phyloP scores from a whole-genome alignment of 2,797 vertebrate genomes.

The Aldrovandia affinis region DNA sequence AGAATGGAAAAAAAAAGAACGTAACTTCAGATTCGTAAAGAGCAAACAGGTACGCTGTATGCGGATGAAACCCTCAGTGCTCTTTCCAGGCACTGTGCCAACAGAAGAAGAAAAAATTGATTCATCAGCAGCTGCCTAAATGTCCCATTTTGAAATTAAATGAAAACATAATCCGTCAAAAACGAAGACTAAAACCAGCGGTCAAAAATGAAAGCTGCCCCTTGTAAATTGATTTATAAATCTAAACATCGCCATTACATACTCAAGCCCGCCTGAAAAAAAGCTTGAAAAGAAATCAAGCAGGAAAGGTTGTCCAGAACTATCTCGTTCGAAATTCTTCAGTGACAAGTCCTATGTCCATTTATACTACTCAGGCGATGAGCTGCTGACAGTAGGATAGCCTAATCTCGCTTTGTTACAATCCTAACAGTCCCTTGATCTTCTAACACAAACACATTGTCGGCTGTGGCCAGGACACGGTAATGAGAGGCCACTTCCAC shows the following conservation, averaged over 20 bases:
- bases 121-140: not conserved
- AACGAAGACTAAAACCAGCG: not conserved
- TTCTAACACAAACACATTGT: not conserved
- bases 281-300: not conserved
- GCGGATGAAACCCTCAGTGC: conserved; percentile 29
- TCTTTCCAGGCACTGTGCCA: conserved; percentile 30
- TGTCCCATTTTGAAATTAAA: not conserved
- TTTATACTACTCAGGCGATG: not conserved
- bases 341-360: not conserved
- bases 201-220: not conserved
- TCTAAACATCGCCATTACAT: conserved; percentile 2
- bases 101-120: not conserved
- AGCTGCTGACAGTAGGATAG: not conserved
- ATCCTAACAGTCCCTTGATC: not conserved
- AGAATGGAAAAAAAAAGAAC: not conserved
- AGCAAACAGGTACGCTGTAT: conserved; percentile 29
- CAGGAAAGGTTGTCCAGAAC: not conserved
- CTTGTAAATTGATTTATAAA: not conserved
- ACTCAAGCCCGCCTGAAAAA: not conserved
- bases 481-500: not conserved
- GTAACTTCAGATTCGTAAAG: not conserved
- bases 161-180: conserved; percentile 1
- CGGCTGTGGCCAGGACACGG: not conserved
- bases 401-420: not conserved
- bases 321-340: not conserved